These are phyloP conservation scores for Dysmachus trigonus DNA, from an alignment of 2,888 invertebrate genomes.

Conservation along the genomic window DNA sequence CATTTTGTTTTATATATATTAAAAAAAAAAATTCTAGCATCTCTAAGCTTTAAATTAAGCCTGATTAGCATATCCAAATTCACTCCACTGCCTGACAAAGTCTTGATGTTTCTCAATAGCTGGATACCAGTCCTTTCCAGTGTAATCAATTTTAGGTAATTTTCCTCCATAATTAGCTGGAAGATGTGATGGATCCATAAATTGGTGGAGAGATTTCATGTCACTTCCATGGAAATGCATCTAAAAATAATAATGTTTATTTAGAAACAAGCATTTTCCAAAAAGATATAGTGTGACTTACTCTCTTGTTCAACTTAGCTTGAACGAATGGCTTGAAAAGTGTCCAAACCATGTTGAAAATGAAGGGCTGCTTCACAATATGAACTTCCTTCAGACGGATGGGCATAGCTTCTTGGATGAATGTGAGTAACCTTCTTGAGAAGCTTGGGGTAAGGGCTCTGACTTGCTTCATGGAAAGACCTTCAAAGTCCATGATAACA, in stretches of 20 bases:
- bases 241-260: slow-evolving; percentile 64
- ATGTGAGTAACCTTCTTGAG: slow-evolving; percentile 78
- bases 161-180: slow-evolving; percentile 82
- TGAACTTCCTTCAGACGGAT: slow-evolving; percentile 84
- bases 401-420: slow-evolving; percentile 90
- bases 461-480: slow-evolving; percentile 79
- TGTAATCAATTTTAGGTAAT: slow-evolving; percentile 78
- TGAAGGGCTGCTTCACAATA: slow-evolving; percentile 84
- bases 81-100: slow-evolving; percentile 74
- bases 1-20: background rate
- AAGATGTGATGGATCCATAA: slow-evolving; percentile 73
- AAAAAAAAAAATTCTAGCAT: background rate
- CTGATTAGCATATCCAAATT: slow-evolving; percentile 67
- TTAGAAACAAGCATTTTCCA: background rate
- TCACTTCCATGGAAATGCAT: slow-evolving; percentile 85
- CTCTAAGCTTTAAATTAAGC: background rate
- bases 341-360: slow-evolving; percentile 85
- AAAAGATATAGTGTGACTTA: slow-evolving; percentile 63
- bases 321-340: slow-evolving; percentile 85
- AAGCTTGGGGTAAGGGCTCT: slow-evolving; percentile 76
- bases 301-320: slow-evolving; percentile 80
- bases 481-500: slow-evolving; percentile 84
- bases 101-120: slow-evolving; percentile 72
- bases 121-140: slow-evolving; percentile 81
- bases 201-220: slow-evolving; percentile 79